Evolutionary conservation across 1,140 invertebrate genomes (phyloP), one percentile per base, ranked within the genome.

Genomic region (Zaprionus camerounensis): DNA sequence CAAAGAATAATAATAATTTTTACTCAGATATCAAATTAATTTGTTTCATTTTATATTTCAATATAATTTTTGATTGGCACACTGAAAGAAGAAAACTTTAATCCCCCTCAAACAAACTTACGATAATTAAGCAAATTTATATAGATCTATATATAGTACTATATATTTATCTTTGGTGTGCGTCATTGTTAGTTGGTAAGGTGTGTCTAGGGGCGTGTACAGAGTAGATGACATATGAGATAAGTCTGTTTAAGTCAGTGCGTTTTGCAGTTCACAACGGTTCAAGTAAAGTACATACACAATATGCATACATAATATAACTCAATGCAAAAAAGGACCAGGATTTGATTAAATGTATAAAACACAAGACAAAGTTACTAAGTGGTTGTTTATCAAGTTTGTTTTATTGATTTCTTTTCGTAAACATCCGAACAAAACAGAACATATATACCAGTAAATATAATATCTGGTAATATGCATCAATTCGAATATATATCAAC

Each of bases 321-420:
- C 34, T 59, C 22, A 59, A 67, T 67, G 28, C 36, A 56, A 56
- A 71, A 72, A 77, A 24, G 82, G 82, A 84, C 82, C 82, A 84
- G 82, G 82, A 85, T 85, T 85, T 85, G 82, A 85, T 85, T 77
- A 76, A 65, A 80, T 87, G 84, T 86, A 87, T 64, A 87, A 58
- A 22, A 58, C 31, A 65, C 15, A 26, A 20, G 11, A 62, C 24
- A 62, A 51, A 51, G 46, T 51, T 51, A 51, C 41, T 59, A 38
- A 68, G 51, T 62, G 59, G 17, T 34, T 24, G 24, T 59, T 56
- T 7, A 41, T 38, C 20, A 5, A 28, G 44, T 55, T 64, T 55
- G 3, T 44, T 62, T 73, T 68, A 62, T 41, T 57, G 36, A 79
- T 75, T 76, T 82, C 57, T 57, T 64, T 78, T 65, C 57, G 64